Evolutionary conservation across 2,113 vertebrate species (phyloP), one percentile per base, ranked within the genome.

Genomic region (Pachycephala philippinensis): DNA sequence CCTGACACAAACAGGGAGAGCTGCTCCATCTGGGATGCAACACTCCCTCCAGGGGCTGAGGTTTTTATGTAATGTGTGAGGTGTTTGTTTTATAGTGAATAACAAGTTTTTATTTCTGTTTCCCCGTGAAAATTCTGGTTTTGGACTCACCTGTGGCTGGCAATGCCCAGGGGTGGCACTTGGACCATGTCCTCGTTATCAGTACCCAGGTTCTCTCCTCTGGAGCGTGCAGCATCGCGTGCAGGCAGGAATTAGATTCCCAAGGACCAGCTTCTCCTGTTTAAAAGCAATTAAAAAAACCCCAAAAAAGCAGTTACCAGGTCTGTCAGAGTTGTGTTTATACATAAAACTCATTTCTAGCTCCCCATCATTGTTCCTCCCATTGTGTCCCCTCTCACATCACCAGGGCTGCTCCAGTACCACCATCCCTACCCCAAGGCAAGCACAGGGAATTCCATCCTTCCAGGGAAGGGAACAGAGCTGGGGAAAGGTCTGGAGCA

Each of bases 61-160:
- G 7, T 1, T 30, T 45, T 49, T 23, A 13, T n/a, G n/a, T n/a
- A n/a, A n/a, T n/a, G n/a, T n/a, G n/a, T n/a, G n/a, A n/a, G n/a
- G n/a, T n/a, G n/a, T n/a, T n/a, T n/a, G n/a, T n/a, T n/a, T n/a
- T n/a, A n/a, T n/a, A n/a, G n/a, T n/a, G n/a, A n/a, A n/a, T n/a
- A n/a, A n/a, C n/a, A 10, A 40, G 22, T 16, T 75, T 53, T 92
- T 84, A 17, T 40, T 60, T 56, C 26, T 53, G 31, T n/a, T 81
- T 40, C 19, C 6, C 9, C 4, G 4, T 7, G 10, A 1, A 83
- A 71, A 59, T 3, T 6, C 31, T 3, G 6, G 39, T 42, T 74
- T 56, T 49, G 28, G 57, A 40, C 95, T 95, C 81, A 97, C 97
- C 94, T 80, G 94, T 57, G 88, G 84, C n/a, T 90, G 28, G 50